These are phyloP conservation scores for Limulus polyphemus DNA, from an alignment of 2,888 invertebrate species.

Conservation along the genomic window DNA sequence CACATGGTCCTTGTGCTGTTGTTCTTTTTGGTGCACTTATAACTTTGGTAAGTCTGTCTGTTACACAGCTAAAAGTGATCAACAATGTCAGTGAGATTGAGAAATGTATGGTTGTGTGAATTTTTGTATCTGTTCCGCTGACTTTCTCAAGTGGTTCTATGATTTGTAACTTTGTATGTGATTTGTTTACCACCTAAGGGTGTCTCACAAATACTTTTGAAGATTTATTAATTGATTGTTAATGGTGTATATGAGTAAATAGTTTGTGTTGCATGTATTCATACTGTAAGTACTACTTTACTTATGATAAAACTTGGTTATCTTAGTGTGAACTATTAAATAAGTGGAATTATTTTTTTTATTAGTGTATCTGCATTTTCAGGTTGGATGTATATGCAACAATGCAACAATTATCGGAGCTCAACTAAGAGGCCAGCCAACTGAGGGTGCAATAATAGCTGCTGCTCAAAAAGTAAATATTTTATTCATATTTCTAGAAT, in stretches of 20 bases:
- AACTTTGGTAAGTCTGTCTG: too few relatives aligned
- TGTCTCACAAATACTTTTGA: not conserved
- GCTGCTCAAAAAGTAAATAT: slow-evolving; percentile 64
- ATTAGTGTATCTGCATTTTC: slow-evolving; percentile 20
- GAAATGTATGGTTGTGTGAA: too few relatives aligned
- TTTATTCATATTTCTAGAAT: not conserved
- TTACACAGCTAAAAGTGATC: too few relatives aligned
- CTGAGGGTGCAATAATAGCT: slow-evolving; percentile 90
- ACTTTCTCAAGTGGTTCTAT: too few relatives aligned
- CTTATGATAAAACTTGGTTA: too few relatives aligned
- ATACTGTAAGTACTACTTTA: too few relatives aligned
- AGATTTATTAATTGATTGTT: not conserved
- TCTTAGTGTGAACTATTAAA: not conserved
- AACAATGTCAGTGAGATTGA: too few relatives aligned
- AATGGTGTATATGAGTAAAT: not conserved
- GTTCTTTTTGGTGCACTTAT: too few relatives aligned
- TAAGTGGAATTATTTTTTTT: slow-evolving; percentile 9
- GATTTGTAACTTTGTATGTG: too few relatives aligned
- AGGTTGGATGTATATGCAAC: slow-evolving; percentile 75
- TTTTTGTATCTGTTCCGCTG: too few relatives aligned
- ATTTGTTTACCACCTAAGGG: too few relatives aligned
- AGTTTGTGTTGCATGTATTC: not conserved
- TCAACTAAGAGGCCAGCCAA: slow-evolving; percentile 81
- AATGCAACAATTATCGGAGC: slow-evolving; percentile 78
- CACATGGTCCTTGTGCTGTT: too few relatives aligned